Base-by-base conservation (phyloP, 2,113 vertebrate species). In the Corydoras sp. region DNA sequence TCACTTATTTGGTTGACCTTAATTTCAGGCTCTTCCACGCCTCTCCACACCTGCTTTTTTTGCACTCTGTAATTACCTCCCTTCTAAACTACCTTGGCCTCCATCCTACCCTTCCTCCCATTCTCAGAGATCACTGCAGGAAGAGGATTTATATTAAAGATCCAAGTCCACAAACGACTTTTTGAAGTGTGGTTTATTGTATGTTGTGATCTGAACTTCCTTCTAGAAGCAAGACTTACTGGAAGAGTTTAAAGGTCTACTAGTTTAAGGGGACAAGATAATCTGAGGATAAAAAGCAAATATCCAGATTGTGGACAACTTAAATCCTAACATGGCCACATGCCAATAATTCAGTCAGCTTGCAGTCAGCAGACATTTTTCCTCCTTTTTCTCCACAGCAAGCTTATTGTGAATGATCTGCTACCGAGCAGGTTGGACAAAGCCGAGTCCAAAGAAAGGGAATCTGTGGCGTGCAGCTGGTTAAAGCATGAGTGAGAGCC, bases 401-500 rank as follows among this genome's bases (percentile, higher is more conserved):
- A 24, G 18, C 18, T 24, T 24, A 24, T 24, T 24, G 35, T 43
- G 35, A 43, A 43, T 43, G 35, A 43, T 5, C 35, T 43, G 35
- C 35, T 43, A 43, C 35, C 7, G 35, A 43, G 35, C 11, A 10
- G 30, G 58, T 63, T 43, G 68, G 53, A 5, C 35, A 24, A 30
- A 14, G 14, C 24, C 63, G 1, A 7, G 24, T 63, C 35, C 11
- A 15, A 35, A 63, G 70, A 64, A 48, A 53, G 59, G 62, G 18
- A 76, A 80, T 75, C 81, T 82, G 81, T 73, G 29, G 53, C 9
- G 29, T 63, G 62, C 78, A 82, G 76, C 78, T 82, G 81, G 71
- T 54, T 14, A 9, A 15, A 1, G 10, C 51, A 64, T 61, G 67
- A 73, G 49, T 60, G 56, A 60, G 61, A 62, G 15, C 31, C 15